Evolutionary conservation across 2,888 invertebrate genomes (phyloP).

Genomic region (Chesias legatella): DNA sequence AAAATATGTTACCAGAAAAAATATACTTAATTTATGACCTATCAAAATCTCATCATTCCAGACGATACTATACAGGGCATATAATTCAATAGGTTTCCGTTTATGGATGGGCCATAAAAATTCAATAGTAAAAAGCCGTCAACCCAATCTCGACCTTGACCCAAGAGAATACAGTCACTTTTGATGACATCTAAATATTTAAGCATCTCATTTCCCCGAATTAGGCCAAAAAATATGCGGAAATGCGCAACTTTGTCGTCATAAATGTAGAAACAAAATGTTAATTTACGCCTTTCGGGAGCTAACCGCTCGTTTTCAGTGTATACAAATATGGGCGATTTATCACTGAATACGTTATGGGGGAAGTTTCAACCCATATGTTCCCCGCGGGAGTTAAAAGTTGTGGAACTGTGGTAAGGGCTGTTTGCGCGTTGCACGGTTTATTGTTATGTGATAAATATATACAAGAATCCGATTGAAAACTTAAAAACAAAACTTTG

Average conservation of each 20-base stretch:
- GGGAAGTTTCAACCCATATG: conserved; percentile 17
- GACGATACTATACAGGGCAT: no score
- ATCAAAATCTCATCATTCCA: conserved; percentile 1
- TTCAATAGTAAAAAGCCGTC: conserved; percentile 5
- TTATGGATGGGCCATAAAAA: conserved; percentile 8
- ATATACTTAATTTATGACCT: no score
- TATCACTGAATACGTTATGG: conserved; percentile 13
- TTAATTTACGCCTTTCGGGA: conserved; percentile 11
- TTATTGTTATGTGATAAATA: no score
- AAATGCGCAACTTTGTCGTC: conserved; percentile 8
- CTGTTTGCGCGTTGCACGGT: conserved; percentile 4
- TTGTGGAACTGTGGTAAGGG: conserved; percentile 1
- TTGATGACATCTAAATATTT: not conserved
- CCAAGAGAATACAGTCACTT: not conserved
- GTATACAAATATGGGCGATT: conserved; percentile 10
- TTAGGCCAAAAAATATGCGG: conserved; percentile 9
- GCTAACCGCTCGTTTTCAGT: conserved; percentile 12
- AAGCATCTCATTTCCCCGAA: conserved; percentile 2
- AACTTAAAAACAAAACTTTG: no score
- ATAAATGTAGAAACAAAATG: conserved; percentile 17
- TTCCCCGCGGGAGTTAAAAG: conserved; percentile 10
- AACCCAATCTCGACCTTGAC: not conserved
- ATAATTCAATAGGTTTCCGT: not conserved
- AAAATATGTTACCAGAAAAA: no score
- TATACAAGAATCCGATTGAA: no score